These are phyloP conservation scores for Myripristis jacobus DNA, from an alignment of 2,797 vertebrate species.

Conservation along the genomic window DNA sequence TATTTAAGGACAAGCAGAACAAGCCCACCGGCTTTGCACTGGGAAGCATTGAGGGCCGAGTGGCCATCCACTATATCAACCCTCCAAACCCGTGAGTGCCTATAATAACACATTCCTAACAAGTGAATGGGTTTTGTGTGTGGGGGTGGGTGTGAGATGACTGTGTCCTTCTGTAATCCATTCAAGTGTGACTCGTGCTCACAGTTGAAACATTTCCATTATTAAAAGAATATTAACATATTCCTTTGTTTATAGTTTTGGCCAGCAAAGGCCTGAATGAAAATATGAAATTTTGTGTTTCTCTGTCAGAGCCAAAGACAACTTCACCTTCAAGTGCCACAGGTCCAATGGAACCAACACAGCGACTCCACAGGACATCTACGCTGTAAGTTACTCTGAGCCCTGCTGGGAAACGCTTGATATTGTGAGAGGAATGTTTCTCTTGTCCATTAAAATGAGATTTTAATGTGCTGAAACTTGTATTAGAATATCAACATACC, in stretches of 20 bases:
- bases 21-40: constrained; percentile 98
- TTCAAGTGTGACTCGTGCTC: too few species aligned
- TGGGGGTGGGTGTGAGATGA: too few species aligned
- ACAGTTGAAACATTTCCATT: too few species aligned
- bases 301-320: constrained; percentile 92
- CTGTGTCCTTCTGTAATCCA: too few species aligned
- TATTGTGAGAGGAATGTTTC: background rate
- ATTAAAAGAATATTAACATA: too few species aligned
- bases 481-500: too few species aligned
- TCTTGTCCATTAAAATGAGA: background rate
- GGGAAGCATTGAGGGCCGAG: constrained; percentile 97
- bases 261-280: background rate
- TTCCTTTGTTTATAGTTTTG: background rate
- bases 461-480: too few species aligned
- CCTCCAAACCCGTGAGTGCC: constrained; percentile 96
- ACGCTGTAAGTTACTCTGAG: constrained; percentile 88
- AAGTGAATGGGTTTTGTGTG: constrained; percentile 12
- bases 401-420: background rate
- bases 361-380: constrained; percentile 97
- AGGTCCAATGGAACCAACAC: constrained; percentile 99
- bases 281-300: constrained; percentile 2
- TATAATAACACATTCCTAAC: background rate
- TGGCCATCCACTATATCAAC: constrained; percentile 99
- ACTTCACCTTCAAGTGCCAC: constrained; percentile 99
- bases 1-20: constrained; percentile 99